Conservation (phyloP, 1,140 invertebrate species). For the Brachystomella parvula region DNA sequence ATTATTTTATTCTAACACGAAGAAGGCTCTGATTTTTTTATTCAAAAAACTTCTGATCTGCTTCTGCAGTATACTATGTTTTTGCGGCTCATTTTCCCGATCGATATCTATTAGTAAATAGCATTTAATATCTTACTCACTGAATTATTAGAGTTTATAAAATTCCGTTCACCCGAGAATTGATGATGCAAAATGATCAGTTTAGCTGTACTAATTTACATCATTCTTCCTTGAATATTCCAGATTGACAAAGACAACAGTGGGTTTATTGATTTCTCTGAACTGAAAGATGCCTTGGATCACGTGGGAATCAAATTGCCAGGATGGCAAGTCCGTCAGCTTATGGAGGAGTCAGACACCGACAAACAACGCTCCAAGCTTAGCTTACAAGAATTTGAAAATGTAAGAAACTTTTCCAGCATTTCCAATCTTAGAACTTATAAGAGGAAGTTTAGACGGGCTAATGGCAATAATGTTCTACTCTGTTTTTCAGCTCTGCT, state of each 20-base stretch:
- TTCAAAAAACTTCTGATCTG: too few species aligned
- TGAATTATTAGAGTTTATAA: background rate
- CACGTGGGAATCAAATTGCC: constrained; percentile 86
- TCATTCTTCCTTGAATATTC: background rate
- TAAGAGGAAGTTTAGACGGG: too few species aligned
- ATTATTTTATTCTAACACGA: too few species aligned
- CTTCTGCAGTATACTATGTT: too few species aligned
- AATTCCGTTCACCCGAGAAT: background rate
- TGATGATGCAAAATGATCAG: background rate
- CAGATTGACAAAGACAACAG: constrained; percentile 77
- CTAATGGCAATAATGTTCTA: background rate
- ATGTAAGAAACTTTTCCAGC: constrained; percentile 45
- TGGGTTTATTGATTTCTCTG: constrained; percentile 80
- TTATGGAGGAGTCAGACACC: constrained; percentile 75
- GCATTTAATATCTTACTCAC: constrained; percentile 4
- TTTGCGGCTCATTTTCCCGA: background rate
- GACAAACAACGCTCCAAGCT: constrained; percentile 66
- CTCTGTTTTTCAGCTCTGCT: constrained; percentile 58
- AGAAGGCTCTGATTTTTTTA: too few species aligned
- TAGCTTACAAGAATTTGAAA: constrained; percentile 76
- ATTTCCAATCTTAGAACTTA: background rate
- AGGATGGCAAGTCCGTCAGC: constrained; percentile 80
- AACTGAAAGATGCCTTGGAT: constrained; percentile 82
- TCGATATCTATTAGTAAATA: background rate
- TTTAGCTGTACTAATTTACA: background rate